A percentile compares a stretch with the other conserved stretches of the same genome.
Conservation (phyloP, 2,113 vertebrate species). For the Illadopsis cleaveri region DNA sequence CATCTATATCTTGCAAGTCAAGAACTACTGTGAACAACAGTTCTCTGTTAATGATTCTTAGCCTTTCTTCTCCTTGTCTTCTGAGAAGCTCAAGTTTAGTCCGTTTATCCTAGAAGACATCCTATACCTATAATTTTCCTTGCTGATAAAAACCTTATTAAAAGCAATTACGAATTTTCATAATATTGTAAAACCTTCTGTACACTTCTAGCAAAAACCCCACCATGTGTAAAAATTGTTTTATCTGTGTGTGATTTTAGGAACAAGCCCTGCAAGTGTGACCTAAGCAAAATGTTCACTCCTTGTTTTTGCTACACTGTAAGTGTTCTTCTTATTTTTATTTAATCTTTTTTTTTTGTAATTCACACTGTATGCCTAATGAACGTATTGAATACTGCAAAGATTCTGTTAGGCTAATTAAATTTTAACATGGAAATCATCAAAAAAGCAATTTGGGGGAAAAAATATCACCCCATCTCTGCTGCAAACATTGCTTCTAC, state of each 20-base stretch:
- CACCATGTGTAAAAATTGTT: neutral
- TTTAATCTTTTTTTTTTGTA: neutral
- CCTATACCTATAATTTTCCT: neutral
- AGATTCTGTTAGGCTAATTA: neutral
- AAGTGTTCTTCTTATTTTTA: neutral
- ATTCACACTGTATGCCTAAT: neutral
- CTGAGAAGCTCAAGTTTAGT: neutral
- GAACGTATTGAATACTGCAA: neutral
- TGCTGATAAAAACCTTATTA: neutral
- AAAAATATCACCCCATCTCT: neutral
- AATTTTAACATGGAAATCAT: neutral
- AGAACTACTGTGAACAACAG: neutral
- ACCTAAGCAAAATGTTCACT: neutral
- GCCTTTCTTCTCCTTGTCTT: neutral
- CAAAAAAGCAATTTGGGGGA: neutral
- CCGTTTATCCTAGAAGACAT: neutral
- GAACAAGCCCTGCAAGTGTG: neutral
- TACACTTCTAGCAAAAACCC: fast-evolving
- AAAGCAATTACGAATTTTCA: neutral
- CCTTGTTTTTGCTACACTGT: neutral
- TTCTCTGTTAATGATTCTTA: neutral
- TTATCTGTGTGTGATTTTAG: neutral
- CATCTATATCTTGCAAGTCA: neutral
- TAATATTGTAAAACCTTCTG: neutral
- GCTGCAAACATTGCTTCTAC: neutral